Conservation (phyloP, 2,113 vertebrate species). For the Oncorhynchus kisutch region DNA sequence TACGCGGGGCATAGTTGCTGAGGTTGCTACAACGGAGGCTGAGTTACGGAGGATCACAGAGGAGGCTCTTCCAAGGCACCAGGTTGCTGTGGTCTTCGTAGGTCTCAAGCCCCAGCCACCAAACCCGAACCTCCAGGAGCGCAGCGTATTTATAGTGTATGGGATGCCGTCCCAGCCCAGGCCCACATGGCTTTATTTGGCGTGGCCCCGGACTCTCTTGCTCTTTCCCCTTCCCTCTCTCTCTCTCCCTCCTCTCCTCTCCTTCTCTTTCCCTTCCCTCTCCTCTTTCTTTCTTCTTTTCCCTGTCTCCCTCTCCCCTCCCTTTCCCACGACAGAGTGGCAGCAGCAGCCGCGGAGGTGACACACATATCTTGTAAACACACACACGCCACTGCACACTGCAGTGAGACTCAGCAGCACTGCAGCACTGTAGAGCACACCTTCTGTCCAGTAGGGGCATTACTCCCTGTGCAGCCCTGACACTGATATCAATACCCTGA, state of each 20-base stretch:
- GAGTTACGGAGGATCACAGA: constrained; percentile 29
- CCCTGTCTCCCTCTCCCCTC: not conserved
- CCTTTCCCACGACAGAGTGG: constrained; percentile 23
- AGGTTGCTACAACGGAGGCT: constrained; percentile 25
- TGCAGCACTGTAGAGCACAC: constrained; percentile 70
- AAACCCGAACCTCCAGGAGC: constrained; percentile 76
- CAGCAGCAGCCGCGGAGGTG: not conserved
- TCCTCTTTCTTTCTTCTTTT: no score
- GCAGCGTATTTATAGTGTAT: constrained; percentile 81
- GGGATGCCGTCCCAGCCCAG: constrained; percentile 49
- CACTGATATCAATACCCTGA: constrained; percentile 17
- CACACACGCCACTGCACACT: constrained; percentile 42
- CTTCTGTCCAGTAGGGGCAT: constrained; percentile 63
- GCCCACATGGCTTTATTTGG: constrained; percentile 86
- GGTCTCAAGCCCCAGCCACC: constrained; percentile 63
- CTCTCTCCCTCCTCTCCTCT: constrained; percentile 24
- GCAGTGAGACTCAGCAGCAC: constrained; percentile 60
- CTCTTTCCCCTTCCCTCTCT: constrained; percentile 15
- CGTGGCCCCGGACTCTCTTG: constrained; percentile 49
- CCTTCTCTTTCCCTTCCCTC: constrained; percentile 5
- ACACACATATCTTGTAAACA: constrained; percentile 3
- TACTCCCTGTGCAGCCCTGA: constrained; percentile 32
- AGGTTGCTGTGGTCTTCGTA: constrained; percentile 37
- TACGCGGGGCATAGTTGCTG: constrained; percentile 85
- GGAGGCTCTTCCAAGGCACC: constrained; percentile 55